phyloP scores from a whole-genome alignment of 2,797 vertebrate genomes.

The Macropus fuliginosus region DNA sequence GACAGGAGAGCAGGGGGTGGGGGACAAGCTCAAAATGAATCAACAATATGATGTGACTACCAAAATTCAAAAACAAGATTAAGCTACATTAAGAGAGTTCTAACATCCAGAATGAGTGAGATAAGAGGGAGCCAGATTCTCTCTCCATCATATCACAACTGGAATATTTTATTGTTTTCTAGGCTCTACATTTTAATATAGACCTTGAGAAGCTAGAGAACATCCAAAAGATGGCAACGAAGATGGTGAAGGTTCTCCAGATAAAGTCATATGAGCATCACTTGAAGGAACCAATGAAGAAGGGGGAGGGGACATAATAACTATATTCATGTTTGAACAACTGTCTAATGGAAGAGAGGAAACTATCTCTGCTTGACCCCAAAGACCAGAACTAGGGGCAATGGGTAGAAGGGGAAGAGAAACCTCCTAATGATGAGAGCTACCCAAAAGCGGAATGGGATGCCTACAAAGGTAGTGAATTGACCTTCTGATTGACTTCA shows the following conservation, averaged over 20 bases:
- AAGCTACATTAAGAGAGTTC: not conserved
- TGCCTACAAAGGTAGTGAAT: no score
- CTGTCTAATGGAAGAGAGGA: no score
- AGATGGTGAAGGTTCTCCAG: not conserved
- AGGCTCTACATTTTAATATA: not conserved
- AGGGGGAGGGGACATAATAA: not conserved
- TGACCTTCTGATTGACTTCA: no score
- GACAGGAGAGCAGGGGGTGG: not conserved
- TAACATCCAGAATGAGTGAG: not conserved
- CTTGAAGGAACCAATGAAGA: not conserved
- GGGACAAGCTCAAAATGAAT: not conserved
- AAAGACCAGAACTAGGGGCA: no score
- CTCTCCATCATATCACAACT: not conserved
- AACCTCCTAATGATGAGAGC: no score
- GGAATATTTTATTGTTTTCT: not conserved
- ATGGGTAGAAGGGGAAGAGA: no score
- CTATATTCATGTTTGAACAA: no score
- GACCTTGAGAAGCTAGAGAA: not conserved
- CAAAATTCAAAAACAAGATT: not conserved
- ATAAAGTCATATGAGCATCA: not conserved
- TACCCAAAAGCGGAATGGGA: no score
- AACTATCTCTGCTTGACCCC: no score
- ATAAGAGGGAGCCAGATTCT: not conserved
- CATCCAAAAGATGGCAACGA: not conserved
- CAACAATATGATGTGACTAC: not conserved